Percentiles rank a stretch among this genome's conserved stretches.
These are phyloP conservation scores for Cotesia chilonis DNA, from an alignment of 1,140 invertebrate genomes.

Conservation along the genomic window DNA sequence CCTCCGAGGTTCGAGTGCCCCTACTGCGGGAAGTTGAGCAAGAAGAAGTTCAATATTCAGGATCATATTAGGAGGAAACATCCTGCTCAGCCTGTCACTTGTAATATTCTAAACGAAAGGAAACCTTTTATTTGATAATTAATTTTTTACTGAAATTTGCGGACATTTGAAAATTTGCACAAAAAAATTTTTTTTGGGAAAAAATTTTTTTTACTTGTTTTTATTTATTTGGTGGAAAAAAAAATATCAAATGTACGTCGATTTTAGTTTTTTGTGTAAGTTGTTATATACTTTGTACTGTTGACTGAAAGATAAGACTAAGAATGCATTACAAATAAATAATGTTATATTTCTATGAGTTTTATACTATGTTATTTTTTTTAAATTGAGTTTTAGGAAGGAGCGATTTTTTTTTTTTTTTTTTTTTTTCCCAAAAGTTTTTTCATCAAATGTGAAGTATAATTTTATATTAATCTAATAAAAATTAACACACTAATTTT, in stretches of 20 bases:
- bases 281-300: not conserved
- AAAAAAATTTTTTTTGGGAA: too few species aligned
- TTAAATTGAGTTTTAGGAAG: too few species aligned
- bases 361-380: too few species aligned
- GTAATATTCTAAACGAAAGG: slow-evolving; percentile 44
- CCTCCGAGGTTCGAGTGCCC: slow-evolving; percentile 71
- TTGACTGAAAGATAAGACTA: not conserved
- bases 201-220: too few species aligned
- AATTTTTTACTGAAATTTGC: not conserved
- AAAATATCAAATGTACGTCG: not conserved
- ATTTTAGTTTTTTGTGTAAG: not conserved
- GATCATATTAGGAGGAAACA: slow-evolving; percentile 60
- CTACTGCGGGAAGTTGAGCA: slow-evolving; percentile 61
- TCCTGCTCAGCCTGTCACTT: slow-evolving; percentile 45
- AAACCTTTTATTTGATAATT: too few species aligned
- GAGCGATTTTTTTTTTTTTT: not conserved
- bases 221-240: too few species aligned
- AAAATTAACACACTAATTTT: too few species aligned
- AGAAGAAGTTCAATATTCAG: slow-evolving; percentile 65
- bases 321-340: too few species aligned
- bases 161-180: too few species aligned
- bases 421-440: not conserved
- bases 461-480: too few species aligned
- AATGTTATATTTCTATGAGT: too few species aligned
- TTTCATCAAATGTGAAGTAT: too few species aligned